Conservation (phyloP, 1,140 invertebrate genomes). For the Choristoneura fumiferana region DNA sequence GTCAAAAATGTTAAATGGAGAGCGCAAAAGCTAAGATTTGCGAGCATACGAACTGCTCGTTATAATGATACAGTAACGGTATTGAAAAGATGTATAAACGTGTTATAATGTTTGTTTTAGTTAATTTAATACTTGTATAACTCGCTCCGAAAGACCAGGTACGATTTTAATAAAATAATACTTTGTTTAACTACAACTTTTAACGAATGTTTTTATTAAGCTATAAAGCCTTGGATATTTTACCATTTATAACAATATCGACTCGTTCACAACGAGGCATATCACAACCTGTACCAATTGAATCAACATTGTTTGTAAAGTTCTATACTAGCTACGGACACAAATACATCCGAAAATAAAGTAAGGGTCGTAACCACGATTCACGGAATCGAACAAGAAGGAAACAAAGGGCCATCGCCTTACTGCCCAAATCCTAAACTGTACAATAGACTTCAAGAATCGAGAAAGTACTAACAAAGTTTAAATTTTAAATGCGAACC, state of each 20-base stretch:
- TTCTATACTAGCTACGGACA: conserved; percentile 77
- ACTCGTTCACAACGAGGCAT: conserved; percentile 76
- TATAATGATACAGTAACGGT: conserved; percentile 40
- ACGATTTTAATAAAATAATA: conserved; percentile 76
- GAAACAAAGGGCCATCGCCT: conserved; percentile 65
- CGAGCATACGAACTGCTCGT: conserved; percentile 40
- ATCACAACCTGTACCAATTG: conserved; percentile 79
- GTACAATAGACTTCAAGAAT: conserved; percentile 71
- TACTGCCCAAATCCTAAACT: conserved; percentile 68
- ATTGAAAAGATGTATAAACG: conserved; percentile 67
- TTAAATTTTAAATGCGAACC: conserved; percentile 70
- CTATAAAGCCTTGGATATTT: conserved; percentile 76
- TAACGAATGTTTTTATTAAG: conserved; percentile 77
- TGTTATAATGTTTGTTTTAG: conserved; percentile 51
- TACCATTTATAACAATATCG: conserved; percentile 77
- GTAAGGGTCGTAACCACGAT: conserved; percentile 72
- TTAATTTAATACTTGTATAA: conserved; percentile 70
- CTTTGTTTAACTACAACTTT: conserved; percentile 74
- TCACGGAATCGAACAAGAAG: conserved; percentile 76
- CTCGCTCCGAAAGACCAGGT: conserved; percentile 70
- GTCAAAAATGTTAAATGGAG: conserved; percentile 44
- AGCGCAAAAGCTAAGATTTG: conserved; percentile 58
- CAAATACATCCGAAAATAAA: conserved; percentile 76
- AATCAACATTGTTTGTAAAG: conserved; percentile 78
- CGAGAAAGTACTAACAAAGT: conserved; percentile 70